Conservation (phyloP, 2,113 vertebrate species). For the Dascyllus trimaculatus region DNA sequence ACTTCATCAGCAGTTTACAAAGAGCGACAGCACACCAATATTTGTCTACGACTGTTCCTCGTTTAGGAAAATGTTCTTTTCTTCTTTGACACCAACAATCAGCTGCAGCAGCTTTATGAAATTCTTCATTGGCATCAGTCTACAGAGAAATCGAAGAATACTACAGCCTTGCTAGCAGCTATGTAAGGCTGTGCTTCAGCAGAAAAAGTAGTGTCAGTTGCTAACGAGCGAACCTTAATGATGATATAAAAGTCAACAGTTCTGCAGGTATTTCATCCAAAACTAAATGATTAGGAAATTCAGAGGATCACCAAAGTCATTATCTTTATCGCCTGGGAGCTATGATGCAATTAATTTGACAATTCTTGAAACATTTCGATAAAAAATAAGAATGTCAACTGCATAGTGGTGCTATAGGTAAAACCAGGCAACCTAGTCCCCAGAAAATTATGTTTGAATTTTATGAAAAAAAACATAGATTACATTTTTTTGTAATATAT, state of each 20-base stretch:
- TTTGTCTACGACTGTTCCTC: slow-evolving; percentile 19
- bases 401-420: not conserved
- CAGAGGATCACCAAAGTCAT: not conserved
- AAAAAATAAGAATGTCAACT: not conserved
- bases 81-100: slow-evolving; percentile 1
- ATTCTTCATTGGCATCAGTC: not conserved
- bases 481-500: no score
- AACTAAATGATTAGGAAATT: not conserved
- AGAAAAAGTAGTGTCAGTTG: no score
- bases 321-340: no score
- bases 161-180: no score
- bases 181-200: no score
- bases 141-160: not conserved
- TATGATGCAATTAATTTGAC: not conserved
- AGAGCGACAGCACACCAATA: not conserved
- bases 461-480: no score
- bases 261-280: not conserved
- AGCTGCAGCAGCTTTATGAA: slow-evolving; percentile 8
- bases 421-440: not conserved
- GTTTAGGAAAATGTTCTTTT: not conserved
- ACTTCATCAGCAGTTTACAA: slow-evolving; percentile 45
- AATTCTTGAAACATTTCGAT: not conserved
- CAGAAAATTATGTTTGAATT: no score
- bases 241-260: not conserved
- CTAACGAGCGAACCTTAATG: not conserved